phyloP scores from a whole-genome alignment of 2,113 vertebrate species.

The Tetraodon nigroviridis region DNA sequence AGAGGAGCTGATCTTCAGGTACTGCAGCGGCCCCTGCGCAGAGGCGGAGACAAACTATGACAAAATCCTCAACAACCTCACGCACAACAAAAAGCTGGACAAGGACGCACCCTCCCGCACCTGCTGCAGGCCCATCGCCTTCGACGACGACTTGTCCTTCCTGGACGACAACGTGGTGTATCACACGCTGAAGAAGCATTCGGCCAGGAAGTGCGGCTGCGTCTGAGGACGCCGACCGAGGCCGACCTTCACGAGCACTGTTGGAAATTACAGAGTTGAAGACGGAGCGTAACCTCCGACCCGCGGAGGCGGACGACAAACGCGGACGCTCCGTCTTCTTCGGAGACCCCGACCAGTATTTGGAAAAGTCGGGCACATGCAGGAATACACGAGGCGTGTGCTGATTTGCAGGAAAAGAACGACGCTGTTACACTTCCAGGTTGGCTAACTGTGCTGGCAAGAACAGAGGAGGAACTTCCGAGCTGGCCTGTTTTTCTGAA shows the following conservation, averaged over 20 bases:
- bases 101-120: constrained; percentile 85
- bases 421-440: constrained; percentile 39
- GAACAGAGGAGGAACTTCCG: constrained; percentile 21
- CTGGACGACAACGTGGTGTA: constrained; percentile 93
- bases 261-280: constrained; percentile 21
- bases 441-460: constrained; percentile 20
- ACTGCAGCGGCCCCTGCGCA: constrained; percentile 93
- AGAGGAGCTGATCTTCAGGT: constrained; percentile 94
- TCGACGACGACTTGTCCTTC: constrained; percentile 94
- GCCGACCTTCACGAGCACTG: constrained; percentile 25
- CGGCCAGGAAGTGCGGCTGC: constrained; percentile 92
- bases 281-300: constrained; percentile 8
- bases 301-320: constrained; percentile 1
- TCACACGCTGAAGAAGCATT: constrained; percentile 96
- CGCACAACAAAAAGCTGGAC: constrained; percentile 89
- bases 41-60: constrained; percentile 92
- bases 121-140: constrained; percentile 91
- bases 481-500: constrained; percentile 16
- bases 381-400: constrained; percentile 13
- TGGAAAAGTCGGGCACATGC: constrained; percentile 7
- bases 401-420: constrained; percentile 17
- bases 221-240: constrained; percentile 72
- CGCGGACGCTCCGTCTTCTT: neutral
- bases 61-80: constrained; percentile 96
- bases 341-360: constrained; percentile 4